Percentiles rank a stretch among this genome's conserved stretches.
phyloP scores from a whole-genome alignment of 2,888 invertebrate genomes.

The Apamea sordens region DNA sequence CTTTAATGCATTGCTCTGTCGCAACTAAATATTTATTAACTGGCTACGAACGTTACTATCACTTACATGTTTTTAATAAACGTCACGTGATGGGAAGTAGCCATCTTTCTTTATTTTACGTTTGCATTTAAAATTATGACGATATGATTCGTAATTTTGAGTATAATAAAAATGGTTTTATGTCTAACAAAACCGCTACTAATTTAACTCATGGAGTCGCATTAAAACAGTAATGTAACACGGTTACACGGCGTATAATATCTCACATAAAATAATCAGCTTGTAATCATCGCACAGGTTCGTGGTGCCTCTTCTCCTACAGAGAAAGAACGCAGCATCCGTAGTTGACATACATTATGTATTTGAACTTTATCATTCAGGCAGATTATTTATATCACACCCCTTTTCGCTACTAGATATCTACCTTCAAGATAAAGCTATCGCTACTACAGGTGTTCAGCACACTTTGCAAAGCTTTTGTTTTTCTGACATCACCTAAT shows the following conservation, averaged over 20 bases:
- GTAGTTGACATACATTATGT: neutral
- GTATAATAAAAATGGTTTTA: slow-evolving; percentile 36
- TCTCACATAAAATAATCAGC: slow-evolving; percentile 15
- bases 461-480: neutral
- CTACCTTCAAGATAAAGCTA: neutral
- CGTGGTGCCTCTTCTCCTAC: neutral
- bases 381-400: neutral
- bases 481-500: slow-evolving; percentile 1
- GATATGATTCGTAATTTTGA: slow-evolving; percentile 40
- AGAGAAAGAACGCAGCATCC: slow-evolving; percentile 3
- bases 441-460: neutral
- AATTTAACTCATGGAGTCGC: slow-evolving; percentile 24
- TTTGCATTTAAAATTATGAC: slow-evolving; percentile 29
- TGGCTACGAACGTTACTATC: slow-evolving; percentile 46
- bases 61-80: slow-evolving; percentile 51
- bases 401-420: neutral
- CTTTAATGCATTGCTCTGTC: slow-evolving; percentile 59
- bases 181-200: slow-evolving; percentile 31
- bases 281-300: slow-evolving; percentile 15
- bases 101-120: slow-evolving; percentile 32
- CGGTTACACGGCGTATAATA: slow-evolving; percentile 17
- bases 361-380: neutral
- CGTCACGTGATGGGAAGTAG: slow-evolving; percentile 35
- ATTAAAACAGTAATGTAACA: slow-evolving; percentile 35
- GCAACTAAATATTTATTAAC: slow-evolving; percentile 57